These are phyloP conservation scores for Trichonephila clavipes DNA, from an alignment of 1,140 invertebrate genomes.

Conservation along the genomic window DNA sequence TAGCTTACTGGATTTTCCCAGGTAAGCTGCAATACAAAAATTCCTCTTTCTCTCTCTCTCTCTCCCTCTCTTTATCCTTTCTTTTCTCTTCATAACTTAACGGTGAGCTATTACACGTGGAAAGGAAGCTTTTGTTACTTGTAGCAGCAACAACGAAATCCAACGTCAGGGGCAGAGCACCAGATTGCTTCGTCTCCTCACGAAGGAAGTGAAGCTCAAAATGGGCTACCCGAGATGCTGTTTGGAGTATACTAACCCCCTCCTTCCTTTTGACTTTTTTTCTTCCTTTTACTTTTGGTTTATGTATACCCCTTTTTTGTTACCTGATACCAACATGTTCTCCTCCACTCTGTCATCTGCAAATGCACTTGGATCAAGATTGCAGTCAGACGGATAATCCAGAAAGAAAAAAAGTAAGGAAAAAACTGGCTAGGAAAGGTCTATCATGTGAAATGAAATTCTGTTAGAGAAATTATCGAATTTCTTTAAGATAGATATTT, in stretches of 20 bases:
- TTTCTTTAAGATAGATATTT: too few relatives aligned
- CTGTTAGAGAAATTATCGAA: too few relatives aligned
- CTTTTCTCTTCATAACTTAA: constrained; percentile 40
- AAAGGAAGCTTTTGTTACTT: constrained; percentile 5
- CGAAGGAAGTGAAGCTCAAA: constrained; percentile 47
- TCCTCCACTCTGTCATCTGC: constrained; percentile 43
- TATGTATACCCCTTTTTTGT: not conserved
- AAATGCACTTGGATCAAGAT: constrained; percentile 46
- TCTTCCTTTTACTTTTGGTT: not conserved
- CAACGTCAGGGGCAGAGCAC: not conserved
- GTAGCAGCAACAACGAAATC: not conserved
- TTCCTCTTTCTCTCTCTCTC: too few relatives aligned
- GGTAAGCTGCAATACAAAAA: too few relatives aligned
- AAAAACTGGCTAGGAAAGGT: not conserved
- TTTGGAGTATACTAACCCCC: constrained; percentile 29
- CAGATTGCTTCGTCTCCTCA: constrained; percentile 38
- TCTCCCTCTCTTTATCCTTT: too few relatives aligned
- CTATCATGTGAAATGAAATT: too few relatives aligned
- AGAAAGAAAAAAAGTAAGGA: not conserved
- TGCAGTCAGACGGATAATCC: constrained; percentile 42
- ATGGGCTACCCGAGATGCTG: constrained; percentile 34
- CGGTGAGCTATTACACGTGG: constrained; percentile 29
- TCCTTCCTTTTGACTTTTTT: not conserved
- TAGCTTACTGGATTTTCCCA: not conserved
- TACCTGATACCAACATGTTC: not conserved